Conservation (phyloP, 2,113 vertebrate species). For the Crocuta crocuta region DNA sequence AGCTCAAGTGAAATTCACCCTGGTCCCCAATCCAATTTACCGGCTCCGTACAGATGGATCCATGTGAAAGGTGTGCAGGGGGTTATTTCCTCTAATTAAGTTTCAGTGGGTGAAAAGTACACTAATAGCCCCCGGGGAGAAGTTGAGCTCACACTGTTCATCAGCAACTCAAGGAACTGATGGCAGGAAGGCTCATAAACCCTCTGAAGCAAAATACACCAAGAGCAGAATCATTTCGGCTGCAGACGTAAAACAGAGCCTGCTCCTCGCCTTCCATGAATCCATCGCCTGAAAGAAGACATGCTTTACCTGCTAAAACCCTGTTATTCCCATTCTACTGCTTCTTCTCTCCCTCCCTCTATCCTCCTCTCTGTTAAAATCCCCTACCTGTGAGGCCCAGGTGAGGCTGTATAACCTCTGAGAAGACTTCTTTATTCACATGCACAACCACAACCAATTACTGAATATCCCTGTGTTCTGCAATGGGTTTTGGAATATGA, state of each 20-base stretch:
- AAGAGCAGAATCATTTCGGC: not conserved
- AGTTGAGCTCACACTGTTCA: not conserved
- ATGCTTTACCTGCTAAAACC: not conserved
- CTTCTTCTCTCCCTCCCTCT: not conserved
- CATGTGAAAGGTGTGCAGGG: not conserved
- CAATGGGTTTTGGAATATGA: not conserved
- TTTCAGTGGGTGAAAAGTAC: slow-evolving; percentile 41
- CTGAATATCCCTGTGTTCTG: not conserved
- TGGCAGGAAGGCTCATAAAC: not conserved
- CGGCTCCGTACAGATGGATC: slow-evolving; percentile 49
- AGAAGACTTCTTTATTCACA: not conserved
- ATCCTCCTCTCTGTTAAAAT: not conserved
- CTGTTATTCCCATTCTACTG: not conserved
- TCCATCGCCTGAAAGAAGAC: not conserved
- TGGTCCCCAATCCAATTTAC: slow-evolving; percentile 67
- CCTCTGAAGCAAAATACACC: not conserved
- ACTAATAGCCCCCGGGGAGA: slow-evolving; percentile 16
- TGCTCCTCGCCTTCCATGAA: not conserved
- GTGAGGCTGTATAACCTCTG: not conserved
- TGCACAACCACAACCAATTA: not conserved
- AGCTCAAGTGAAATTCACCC: slow-evolving; percentile 49
- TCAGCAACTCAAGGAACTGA: not conserved
- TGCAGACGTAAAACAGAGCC: not conserved
- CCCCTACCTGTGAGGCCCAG: not conserved
- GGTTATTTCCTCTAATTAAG: slow-evolving; percentile 47